These are phyloP conservation scores for Phaethornis superciliosus DNA, from an alignment of 2,113 vertebrate species.

Conservation along the genomic window DNA sequence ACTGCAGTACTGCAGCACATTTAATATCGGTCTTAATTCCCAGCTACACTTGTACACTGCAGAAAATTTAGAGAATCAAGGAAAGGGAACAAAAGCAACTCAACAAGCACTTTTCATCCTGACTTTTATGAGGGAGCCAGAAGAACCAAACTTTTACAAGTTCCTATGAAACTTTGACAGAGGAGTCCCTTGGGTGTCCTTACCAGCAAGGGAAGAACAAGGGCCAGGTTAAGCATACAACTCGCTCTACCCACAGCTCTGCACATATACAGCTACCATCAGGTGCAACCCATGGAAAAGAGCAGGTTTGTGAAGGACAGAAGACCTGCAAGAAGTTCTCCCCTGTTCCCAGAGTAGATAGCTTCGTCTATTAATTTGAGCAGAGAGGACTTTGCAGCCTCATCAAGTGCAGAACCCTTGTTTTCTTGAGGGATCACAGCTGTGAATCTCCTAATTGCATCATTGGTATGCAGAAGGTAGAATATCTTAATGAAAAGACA, in stretches of 20 bases:
- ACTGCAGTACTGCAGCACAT: accelerated
- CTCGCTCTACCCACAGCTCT: accelerated
- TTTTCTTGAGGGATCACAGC: neutral
- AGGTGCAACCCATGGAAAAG: neutral
- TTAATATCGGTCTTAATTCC: neutral
- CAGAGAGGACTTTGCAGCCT: neutral
- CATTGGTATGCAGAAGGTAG: neutral
- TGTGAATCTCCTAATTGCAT: conserved; percentile 33
- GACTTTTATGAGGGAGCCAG: neutral
- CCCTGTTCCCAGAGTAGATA: neutral
- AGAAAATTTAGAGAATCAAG: neutral
- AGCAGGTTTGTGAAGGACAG: neutral
- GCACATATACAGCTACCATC: accelerated
- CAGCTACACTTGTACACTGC: neutral
- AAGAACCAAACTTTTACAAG: neutral
- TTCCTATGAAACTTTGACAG: neutral
- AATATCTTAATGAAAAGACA: conserved; percentile 28
- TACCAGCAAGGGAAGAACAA: neutral
- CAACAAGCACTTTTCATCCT: neutral
- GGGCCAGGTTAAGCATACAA: neutral
- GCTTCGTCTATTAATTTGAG: neutral
- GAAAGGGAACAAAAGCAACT: neutral
- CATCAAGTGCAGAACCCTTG: neutral
- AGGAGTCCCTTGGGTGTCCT: neutral
- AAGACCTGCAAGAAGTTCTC: neutral